Evolutionary conservation across 2,888 invertebrate genomes (phyloP).

Genomic region (Fragum whitleyi): DNA sequence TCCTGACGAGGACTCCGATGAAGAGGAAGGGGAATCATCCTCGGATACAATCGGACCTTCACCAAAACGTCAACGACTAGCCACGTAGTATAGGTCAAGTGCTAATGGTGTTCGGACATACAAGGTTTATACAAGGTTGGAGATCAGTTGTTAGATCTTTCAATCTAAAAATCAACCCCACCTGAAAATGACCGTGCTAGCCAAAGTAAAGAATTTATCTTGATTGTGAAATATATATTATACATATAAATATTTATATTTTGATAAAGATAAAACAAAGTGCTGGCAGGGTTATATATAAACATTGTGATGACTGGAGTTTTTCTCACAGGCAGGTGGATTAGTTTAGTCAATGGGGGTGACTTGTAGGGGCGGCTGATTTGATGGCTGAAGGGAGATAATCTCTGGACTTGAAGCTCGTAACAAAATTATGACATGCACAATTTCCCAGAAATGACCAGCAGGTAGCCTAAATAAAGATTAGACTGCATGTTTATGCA

Average conservation of each 20-base stretch:
- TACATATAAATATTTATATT: conserved; percentile 39
- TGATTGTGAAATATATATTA: conserved; percentile 16
- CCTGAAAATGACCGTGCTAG: conserved; percentile 49
- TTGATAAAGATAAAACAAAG: conserved; percentile 28
- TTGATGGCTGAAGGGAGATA: not conserved
- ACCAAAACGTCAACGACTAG: conserved; percentile 79
- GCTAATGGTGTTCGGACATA: not conserved
- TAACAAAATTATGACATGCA: no score
- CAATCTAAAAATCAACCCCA: conserved; percentile 14
- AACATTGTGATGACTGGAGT: conserved; percentile 17
- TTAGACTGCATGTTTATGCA: no score
- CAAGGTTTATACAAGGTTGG: not conserved
- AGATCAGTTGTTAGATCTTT: not conserved
- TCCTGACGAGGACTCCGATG: conserved; percentile 97
- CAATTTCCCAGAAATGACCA: no score
- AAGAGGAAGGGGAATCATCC: conserved; percentile 86
- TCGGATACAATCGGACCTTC: conserved; percentile 70
- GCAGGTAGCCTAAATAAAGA: no score
- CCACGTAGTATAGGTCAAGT: conserved; percentile 70
- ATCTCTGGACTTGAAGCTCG: no score
- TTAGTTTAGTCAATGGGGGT: not conserved
- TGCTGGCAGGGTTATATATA: conserved; percentile 32
- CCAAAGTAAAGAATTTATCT: conserved; percentile 30
- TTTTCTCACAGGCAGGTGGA: conserved; percentile 10
- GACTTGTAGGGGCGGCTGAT: no score